phyloP scores from a whole-genome alignment of 2,113 vertebrate species.

The Taxidea taxus region DNA sequence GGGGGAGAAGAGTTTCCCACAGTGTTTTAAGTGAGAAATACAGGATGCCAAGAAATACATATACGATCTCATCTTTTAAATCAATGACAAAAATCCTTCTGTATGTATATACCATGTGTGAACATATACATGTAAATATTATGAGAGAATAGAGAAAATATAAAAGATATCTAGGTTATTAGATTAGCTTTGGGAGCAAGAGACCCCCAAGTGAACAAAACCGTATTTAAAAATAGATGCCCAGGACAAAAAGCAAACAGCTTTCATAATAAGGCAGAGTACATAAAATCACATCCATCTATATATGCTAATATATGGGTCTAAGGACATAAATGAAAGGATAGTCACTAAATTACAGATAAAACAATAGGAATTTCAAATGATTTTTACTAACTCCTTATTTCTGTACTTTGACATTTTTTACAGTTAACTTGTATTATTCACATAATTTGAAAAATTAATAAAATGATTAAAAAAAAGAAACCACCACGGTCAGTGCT shows the following conservation, averaged over 20 bases:
- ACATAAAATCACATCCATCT: neutral
- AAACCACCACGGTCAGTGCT: neutral
- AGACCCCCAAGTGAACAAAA: neutral
- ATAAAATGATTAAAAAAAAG: neutral
- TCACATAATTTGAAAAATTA: neutral
- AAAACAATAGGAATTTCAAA: constrained; percentile 5
- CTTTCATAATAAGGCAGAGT: neutral
- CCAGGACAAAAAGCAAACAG: neutral
- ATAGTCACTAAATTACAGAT: neutral
- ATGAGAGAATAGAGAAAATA: neutral
- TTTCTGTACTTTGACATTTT: neutral
- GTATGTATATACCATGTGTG: neutral
- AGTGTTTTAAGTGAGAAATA: neutral
- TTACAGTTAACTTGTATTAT: neutral
- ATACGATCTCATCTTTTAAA: neutral
- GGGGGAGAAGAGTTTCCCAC: neutral
- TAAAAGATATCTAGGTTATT: neutral
- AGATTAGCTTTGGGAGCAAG: neutral
- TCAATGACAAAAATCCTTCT: neutral
- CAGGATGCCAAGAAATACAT: neutral
- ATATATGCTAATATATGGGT: neutral
- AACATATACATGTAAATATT: neutral
- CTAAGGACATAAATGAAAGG: neutral
- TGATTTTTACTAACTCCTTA: neutral
- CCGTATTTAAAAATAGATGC: neutral